These are phyloP conservation scores for Chaetophractus vellerosus DNA, from an alignment of 2,797 vertebrate species.

Conservation along the genomic window DNA sequence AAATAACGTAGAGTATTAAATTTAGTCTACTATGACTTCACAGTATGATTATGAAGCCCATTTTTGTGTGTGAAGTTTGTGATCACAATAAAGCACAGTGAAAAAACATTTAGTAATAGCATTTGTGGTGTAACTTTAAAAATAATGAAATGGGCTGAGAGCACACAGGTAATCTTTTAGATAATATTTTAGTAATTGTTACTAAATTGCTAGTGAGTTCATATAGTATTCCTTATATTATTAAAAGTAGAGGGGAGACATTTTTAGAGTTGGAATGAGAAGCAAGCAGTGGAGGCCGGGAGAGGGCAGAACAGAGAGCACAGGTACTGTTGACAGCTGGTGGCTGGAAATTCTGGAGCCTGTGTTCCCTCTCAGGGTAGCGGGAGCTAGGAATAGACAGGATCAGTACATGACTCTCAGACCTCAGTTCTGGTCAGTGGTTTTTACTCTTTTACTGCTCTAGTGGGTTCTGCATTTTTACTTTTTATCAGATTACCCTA, in stretches of 20 bases:
- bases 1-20: not conserved
- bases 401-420: not conserved
- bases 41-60: too few species aligned
- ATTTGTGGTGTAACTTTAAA: not conserved
- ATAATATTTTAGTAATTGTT: not conserved
- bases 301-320: not conserved
- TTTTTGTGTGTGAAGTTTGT: not conserved
- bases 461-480: not conserved
- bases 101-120: not conserved
- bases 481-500: not conserved
- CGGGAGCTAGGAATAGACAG: not conserved
- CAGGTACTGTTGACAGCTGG: too few species aligned
- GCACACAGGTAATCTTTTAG: not conserved
- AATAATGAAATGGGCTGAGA: not conserved
- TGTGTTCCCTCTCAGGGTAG: too few species aligned
- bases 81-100: not conserved
- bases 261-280: not conserved
- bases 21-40: too few species aligned
- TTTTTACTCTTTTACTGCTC: not conserved
- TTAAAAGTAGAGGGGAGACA: not conserved
- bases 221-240: not conserved
- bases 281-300: not conserved
- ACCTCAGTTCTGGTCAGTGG: not conserved
- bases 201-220: not conserved
- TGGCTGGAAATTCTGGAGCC: not conserved